A percentile compares a stretch with the other conserved stretches of the same genome.
These are phyloP conservation scores for Heliconius ethilla DNA, from an alignment of 2,888 invertebrate species.

Conservation along the genomic window DNA sequence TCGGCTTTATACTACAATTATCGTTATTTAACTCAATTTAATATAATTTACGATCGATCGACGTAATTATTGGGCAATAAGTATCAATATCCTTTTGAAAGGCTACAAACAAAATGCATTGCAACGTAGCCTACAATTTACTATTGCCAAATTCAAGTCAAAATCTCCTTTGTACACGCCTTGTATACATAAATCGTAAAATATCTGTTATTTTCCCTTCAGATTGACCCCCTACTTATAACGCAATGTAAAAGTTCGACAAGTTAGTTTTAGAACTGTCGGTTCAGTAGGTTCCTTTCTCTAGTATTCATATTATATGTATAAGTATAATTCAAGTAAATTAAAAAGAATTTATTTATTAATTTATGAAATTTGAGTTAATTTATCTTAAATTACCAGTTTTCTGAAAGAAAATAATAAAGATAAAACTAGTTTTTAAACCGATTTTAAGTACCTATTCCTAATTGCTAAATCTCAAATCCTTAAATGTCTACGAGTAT, in stretches of 20 bases:
- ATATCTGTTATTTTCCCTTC: constrained; percentile 20
- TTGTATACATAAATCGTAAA: constrained; percentile 21
- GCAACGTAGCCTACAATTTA: constrained; percentile 21
- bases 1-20: background rate
- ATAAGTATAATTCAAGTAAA: too few relatives aligned
- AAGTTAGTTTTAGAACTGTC: background rate
- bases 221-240: background rate
- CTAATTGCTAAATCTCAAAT: too few relatives aligned
- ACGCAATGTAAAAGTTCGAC: background rate
- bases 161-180: constrained; percentile 14
- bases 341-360: too few relatives aligned
- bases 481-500: too few relatives aligned
- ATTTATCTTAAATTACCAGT: too few relatives aligned
- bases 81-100: constrained; percentile 24
- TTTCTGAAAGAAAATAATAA: too few relatives aligned
- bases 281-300: background rate
- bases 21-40: background rate
- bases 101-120: constrained; percentile 16
- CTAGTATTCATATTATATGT: too few relatives aligned
- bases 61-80: constrained; percentile 10
- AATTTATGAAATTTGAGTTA: too few relatives aligned
- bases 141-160: constrained; percentile 21
- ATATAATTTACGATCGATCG: background rate
- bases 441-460: too few relatives aligned
- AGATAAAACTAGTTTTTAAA: too few relatives aligned